A percentile compares a stretch with the other conserved stretches of the same genome.
Evolutionary conservation across 2,113 vertebrate species (phyloP).

Genomic region (Corythaeola cristata): DNA sequence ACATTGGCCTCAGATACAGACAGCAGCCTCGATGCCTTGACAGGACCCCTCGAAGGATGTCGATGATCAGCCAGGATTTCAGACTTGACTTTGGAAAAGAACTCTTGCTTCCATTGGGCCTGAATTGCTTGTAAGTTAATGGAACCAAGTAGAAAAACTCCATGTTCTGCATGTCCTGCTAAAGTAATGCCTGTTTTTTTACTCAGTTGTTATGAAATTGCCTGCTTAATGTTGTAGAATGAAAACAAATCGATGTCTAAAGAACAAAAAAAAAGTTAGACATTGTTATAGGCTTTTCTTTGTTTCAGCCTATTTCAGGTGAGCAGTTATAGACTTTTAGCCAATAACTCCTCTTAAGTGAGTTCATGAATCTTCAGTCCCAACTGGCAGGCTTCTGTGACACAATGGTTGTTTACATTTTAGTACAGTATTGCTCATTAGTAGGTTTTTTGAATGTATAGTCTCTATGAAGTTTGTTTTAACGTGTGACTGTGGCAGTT

Average conservation of each 20-base stretch:
- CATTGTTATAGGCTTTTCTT: constrained; percentile 44
- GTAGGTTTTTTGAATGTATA: constrained; percentile 41
- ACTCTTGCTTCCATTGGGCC: constrained; percentile 67
- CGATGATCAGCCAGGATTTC: constrained; percentile 75
- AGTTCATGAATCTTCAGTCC: constrained; percentile 47
- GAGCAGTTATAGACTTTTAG: constrained; percentile 74
- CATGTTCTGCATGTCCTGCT: constrained; percentile 82
- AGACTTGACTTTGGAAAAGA: constrained; percentile 56
- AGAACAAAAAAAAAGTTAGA: constrained; percentile 55
- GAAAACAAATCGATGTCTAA: constrained; percentile 71
- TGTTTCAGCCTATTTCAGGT: constrained; percentile 80
- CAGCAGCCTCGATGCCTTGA: constrained; percentile 95
- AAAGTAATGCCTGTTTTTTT: constrained; percentile 75
- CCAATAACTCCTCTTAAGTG: constrained; percentile 19
- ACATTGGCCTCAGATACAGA: constrained; percentile 98
- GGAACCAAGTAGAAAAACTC: constrained; percentile 78
- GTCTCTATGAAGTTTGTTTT: constrained; percentile 19
- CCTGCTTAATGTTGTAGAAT: constrained; percentile 73
- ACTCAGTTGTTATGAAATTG: constrained; percentile 74
- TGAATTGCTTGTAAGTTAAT: constrained; percentile 72
- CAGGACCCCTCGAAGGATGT: constrained; percentile 90
- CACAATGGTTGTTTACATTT: constrained; percentile 59
- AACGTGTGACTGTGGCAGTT: constrained; percentile 53
- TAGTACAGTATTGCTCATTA: constrained; percentile 36
- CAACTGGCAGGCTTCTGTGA: constrained; percentile 59